Evolutionary conservation across 1,140 invertebrate species (phyloP).

Genomic region (Frieseomelitta varia): DNA sequence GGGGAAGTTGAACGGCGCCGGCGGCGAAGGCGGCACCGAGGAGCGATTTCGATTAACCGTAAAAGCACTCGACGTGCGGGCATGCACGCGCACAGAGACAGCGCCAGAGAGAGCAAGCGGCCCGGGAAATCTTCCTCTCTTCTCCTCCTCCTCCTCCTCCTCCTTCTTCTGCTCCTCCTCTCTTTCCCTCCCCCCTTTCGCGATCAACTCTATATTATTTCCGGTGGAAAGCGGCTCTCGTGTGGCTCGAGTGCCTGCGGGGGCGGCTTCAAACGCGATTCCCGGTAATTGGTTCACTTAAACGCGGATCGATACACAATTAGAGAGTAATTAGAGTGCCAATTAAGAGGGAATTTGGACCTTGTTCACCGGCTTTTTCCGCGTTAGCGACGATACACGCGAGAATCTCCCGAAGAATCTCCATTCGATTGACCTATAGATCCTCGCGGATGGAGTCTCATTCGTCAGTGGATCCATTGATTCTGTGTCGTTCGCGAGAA

Average conservation of each 20-base stretch:
- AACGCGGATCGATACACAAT: constrained; percentile 71
- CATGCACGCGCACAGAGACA: constrained; percentile 9
- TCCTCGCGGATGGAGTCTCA: background rate
- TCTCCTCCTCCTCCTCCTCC: too few species aligned
- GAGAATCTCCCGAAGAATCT: background rate
- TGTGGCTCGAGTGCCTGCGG: constrained; percentile 40
- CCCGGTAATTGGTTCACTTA: constrained; percentile 70
- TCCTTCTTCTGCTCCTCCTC: too few species aligned
- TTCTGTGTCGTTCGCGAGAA: background rate
- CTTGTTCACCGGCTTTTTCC: constrained; percentile 48
- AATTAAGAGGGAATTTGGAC: constrained; percentile 55
- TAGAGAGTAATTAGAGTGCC: constrained; percentile 69
- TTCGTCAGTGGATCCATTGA: background rate
- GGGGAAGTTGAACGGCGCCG: constrained; percentile 37
- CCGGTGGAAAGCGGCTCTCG: constrained; percentile 58
- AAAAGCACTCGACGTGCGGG: constrained; percentile 51
- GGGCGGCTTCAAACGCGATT: constrained; percentile 53
- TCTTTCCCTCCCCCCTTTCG: background rate
- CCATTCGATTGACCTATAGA: too few species aligned
- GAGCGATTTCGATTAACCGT: constrained; percentile 68
- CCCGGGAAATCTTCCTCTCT: constrained; percentile 49
- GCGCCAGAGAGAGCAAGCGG: background rate
- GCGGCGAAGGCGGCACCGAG: constrained; percentile 21
- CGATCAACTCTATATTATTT: constrained; percentile 64
- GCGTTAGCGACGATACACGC: constrained; percentile 2